Evolutionary conservation across 2,113 vertebrate genomes (phyloP), one percentile per base, ranked within the genome.

Genomic region (Bos indicus): DNA sequence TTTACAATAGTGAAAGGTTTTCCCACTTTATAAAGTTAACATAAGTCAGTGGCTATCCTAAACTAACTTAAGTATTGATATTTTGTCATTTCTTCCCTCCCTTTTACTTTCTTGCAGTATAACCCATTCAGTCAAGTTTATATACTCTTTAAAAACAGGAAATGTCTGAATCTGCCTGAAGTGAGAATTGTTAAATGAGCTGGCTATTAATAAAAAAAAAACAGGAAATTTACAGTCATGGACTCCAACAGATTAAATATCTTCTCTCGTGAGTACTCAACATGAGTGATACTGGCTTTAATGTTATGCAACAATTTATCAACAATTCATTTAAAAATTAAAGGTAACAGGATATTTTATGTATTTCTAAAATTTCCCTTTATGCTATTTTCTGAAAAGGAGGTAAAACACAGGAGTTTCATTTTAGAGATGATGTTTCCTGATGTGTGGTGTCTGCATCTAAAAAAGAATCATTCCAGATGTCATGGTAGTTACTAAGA

Each of bases 381-480:
- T 43, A 96, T 90, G 51, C 64, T 80, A 64, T 21, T 96, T 97
- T 95, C 89, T 95, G 85, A 81, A 43, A 93, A 80, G 30, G 30
- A 85, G 26, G 60, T 88, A 84, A 90, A 95, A 28, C 64, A 57
- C 23, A 12, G 28, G 80, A 94, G 52, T 91, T 64, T 91, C 83
- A 91, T 97, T 98, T 97, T 91, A 56, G 57, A 92, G 92, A 96
- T 43, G 88, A 88, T 89, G 46, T 62, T 98, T 64, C 90, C 96
- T 91, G 95, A 83, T 94, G 67, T 81, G 80, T 64, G 54, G 62
- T 64, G 96, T 98, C 97, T 98, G 56, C 54, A 64, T 95, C 85
- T 95, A 93, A 95, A 94, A 97, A 96, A 95, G 96, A 97, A 82
- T 91, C 1, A 2, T 91, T 88, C 97, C 98, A 98, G 97, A 96